A percentile compares a stretch with the other conserved stretches of the same genome.
Evolutionary conservation across 92 coral and sea anemone genomes (phyloP).

Genomic region (Porites cylindrica): DNA sequence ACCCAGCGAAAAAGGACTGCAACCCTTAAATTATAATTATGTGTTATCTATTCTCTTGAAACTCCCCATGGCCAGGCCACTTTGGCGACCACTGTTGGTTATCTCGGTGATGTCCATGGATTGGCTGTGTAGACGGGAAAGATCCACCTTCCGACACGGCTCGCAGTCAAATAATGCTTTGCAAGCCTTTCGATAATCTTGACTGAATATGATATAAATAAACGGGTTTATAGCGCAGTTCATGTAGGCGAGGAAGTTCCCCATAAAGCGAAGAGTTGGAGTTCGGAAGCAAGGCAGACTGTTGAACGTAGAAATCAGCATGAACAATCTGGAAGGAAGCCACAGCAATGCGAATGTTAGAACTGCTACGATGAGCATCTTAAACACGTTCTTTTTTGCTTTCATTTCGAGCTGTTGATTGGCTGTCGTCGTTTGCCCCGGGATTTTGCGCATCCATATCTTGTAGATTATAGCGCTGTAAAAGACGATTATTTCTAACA

Average conservation of each 20-base stretch:
- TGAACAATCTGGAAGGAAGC: constrained; percentile 18
- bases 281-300: neutral
- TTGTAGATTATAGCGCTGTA: constrained; percentile 66
- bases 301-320: neutral
- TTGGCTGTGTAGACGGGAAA: constrained; percentile 13
- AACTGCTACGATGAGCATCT: constrained; percentile 70
- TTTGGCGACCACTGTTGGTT: neutral
- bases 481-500: constrained; percentile 59
- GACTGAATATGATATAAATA: constrained; percentile 58
- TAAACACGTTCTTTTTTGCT: constrained; percentile 66
- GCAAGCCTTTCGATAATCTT: constrained; percentile 34
- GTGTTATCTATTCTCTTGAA: constrained; percentile 12
- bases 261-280: constrained; percentile 29
- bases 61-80: constrained; percentile 9
- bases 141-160: neutral
- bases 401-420: constrained; percentile 54
- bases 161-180: constrained; percentile 14
- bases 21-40: neutral
- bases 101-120: constrained; percentile 12
- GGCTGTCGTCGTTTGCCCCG: constrained; percentile 52
- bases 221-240: constrained; percentile 69
- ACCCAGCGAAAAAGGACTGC: neutral
- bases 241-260: constrained; percentile 35
- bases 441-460: constrained; percentile 59
- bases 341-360: constrained; percentile 58